phyloP scores from a whole-genome alignment of 2,113 vertebrate genomes.

The Nettapus auritus region DNA sequence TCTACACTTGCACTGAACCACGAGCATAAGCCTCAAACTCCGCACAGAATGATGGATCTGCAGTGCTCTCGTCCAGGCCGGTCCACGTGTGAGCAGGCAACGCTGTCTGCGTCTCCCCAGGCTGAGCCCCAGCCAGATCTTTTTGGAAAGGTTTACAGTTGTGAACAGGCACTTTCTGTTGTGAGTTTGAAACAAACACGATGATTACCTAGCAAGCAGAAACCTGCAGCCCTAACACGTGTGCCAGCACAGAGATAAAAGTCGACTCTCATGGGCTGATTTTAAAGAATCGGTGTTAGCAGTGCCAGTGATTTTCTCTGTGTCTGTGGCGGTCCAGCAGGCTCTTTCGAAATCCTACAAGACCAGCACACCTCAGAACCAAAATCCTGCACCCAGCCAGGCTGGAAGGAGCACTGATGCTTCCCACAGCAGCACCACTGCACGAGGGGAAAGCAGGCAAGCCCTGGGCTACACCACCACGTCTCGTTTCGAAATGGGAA shows the following conservation, averaged over 20 bases:
- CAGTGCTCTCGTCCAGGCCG: neutral
- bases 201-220: constrained; percentile 48
- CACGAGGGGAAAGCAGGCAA: neutral
- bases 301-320: neutral
- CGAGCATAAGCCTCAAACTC: neutral
- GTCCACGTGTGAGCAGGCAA: neutral
- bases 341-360: neutral
- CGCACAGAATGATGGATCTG: neutral
- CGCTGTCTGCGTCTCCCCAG: neutral
- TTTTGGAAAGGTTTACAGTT: neutral
- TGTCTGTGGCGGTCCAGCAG: neutral
- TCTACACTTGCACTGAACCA: neutral
- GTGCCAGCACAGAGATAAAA: constrained; percentile 41
- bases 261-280: neutral
- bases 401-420: too few species aligned
- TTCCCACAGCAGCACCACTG: too few species aligned
- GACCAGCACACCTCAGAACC: neutral
- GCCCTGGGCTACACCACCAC: neutral
- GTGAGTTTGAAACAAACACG: neutral
- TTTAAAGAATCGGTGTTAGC: constrained; percentile 19
- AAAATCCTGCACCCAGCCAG: too few species aligned
- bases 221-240: constrained; percentile 7
- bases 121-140: neutral
- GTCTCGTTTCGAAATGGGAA: neutral
- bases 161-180: constrained; percentile 12